A percentile compares a stretch with the other conserved stretches of the same genome.
These are phyloP conservation scores for Pimephales promelas DNA, from an alignment of 2,113 vertebrate genomes.

Conservation along the genomic window DNA sequence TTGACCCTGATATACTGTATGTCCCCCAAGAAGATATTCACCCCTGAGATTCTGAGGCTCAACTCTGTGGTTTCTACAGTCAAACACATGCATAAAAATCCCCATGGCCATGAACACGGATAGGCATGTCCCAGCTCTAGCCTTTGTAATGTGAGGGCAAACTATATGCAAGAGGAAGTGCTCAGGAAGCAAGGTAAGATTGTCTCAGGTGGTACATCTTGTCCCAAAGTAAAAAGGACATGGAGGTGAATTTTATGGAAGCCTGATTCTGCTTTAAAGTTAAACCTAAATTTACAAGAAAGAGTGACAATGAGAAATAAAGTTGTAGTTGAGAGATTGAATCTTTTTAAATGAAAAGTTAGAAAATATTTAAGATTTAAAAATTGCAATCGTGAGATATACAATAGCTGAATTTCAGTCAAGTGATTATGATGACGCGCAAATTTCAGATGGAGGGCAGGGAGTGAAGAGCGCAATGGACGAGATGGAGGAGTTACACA, in stretches of 20 bases:
- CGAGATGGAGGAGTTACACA: too few species aligned
- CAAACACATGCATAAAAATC: constrained; percentile 30
- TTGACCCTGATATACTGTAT: constrained; percentile 3
- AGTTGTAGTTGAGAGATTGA: neutral
- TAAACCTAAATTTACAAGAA: neutral
- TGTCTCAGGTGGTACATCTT: constrained; percentile 25
- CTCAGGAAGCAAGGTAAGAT: neutral
- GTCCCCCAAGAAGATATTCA: constrained; percentile 18
- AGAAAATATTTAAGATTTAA: neutral
- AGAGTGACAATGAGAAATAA: neutral
- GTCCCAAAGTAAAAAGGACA: neutral
- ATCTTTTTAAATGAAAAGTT: neutral
- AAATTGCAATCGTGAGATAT: neutral
- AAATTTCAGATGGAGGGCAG: too few species aligned
- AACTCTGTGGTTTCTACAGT: neutral
- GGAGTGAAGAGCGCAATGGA: too few species aligned
- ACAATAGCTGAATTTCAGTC: too few species aligned
- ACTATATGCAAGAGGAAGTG: neutral
- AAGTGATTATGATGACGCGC: too few species aligned
- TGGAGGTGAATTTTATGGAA: constrained; percentile 9
- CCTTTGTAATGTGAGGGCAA: constrained; percentile 20
- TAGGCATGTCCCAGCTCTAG: constrained; percentile 28
- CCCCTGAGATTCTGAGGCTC: neutral
- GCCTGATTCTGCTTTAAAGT: neutral
- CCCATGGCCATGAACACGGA: constrained; percentile 21